A percentile compares a stretch with the other conserved stretches of the same genome.
Evolutionary conservation across 2,113 vertebrate species (phyloP).

Genomic region (Passer montanus): DNA sequence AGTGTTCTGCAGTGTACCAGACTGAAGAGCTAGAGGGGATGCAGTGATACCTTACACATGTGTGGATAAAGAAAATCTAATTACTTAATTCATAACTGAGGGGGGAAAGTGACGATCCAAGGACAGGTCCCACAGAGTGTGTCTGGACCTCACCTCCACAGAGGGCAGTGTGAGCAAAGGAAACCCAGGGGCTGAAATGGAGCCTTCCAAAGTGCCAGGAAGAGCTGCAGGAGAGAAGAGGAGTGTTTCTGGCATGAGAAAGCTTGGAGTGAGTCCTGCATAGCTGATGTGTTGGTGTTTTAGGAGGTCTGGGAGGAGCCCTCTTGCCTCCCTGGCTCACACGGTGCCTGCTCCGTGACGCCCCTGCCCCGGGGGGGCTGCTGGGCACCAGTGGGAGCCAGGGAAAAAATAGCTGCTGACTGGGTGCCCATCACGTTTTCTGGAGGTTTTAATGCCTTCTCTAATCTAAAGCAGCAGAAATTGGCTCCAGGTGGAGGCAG

Average conservation of each 20-base stretch:
- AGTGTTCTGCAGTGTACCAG: background rate
- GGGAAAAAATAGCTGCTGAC: background rate
- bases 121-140: background rate
- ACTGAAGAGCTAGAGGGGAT: background rate
- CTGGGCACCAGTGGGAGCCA: background rate
- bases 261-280: background rate
- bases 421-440: background rate
- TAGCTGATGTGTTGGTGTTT: background rate
- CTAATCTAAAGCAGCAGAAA: slow-evolving; percentile 5
- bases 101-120: background rate
- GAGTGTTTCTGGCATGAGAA: background rate
- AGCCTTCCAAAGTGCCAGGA: background rate
- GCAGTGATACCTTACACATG: background rate
- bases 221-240: background rate
- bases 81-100: background rate
- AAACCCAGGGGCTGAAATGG: background rate
- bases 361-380: background rate
- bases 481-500: slow-evolving; percentile 20
- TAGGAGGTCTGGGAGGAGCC: background rate
- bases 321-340: background rate
- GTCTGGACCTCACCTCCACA: background rate
- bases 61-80: background rate
- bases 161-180: slow-evolving; percentile 33
- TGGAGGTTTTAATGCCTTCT: background rate
- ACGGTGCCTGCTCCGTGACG: background rate